phyloP scores from a whole-genome alignment of 2,888 invertebrate genomes.

The Anagyrus pseudococci region DNA sequence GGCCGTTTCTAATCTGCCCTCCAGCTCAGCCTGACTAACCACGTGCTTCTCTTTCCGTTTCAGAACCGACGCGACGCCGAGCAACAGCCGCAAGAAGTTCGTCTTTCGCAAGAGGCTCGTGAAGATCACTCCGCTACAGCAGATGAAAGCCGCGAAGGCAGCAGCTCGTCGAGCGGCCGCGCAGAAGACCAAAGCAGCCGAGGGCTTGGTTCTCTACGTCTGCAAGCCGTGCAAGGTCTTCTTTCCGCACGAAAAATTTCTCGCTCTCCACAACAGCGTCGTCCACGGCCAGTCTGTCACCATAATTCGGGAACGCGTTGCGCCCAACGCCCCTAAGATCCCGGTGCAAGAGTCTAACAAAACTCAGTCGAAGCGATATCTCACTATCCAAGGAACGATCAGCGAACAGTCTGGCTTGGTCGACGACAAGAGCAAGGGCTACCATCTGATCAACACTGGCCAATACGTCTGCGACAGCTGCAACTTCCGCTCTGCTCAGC shows the following conservation, averaged over 20 bases:
- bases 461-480: conserved; percentile 23
- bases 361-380: not conserved
- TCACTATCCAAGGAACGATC: not conserved
- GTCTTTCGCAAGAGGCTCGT: conserved; percentile 24
- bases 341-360: not conserved
- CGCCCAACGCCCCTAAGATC: conserved; percentile 4
- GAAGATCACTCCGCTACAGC: conserved; percentile 9
- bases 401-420: not conserved
- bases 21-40: conserved; percentile 24
- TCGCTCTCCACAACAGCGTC: conserved; percentile 34
- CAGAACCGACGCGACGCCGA: not conserved
- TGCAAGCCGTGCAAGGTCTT: conserved; percentile 39
- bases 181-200: not conserved
- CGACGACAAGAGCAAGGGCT: conserved; percentile 5
- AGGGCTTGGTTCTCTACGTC: conserved; percentile 29
- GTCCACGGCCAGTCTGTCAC: conserved; percentile 21
- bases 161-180: not conserved
- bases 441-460: not conserved
- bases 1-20: too few species aligned
- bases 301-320: not conserved
- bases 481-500: not conserved
- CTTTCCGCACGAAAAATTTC: conserved; percentile 32
- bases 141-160: not conserved
- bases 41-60: conserved; percentile 15
- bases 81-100: conserved; percentile 5